Conservation (phyloP, 2,888 invertebrate species). For the Fragum fragum region DNA sequence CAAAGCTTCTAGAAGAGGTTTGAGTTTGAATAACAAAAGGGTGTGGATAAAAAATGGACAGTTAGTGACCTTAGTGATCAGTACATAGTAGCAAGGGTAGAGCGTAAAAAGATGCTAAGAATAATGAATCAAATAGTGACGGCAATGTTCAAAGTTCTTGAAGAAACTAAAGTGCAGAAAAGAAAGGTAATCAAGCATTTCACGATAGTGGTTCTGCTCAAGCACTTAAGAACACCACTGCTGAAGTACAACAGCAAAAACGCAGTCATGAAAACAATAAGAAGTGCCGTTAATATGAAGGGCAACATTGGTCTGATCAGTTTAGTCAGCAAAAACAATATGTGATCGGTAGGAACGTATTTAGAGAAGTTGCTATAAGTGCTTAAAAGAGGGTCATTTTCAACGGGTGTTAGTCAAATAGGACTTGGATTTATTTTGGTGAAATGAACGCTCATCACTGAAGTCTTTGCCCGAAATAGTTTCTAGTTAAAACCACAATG, state of each 20-base stretch:
- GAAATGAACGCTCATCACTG: slow-evolving; percentile 7
- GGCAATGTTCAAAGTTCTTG: background rate
- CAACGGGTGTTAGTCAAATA: background rate
- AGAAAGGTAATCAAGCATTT: background rate
- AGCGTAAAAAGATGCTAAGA: background rate
- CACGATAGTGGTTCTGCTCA: background rate
- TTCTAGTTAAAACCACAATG: slow-evolving; percentile 2
- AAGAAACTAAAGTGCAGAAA: background rate
- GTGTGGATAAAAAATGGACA: slow-evolving; percentile 22
- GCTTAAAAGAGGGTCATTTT: slow-evolving; percentile 25
- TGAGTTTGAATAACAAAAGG: slow-evolving; percentile 15
- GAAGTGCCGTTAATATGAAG: background rate
- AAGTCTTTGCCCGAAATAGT: slow-evolving; percentile 13
- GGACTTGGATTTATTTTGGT: slow-evolving; percentile 20
- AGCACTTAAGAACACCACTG: background rate
- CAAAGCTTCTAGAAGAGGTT: slow-evolving; percentile 15
- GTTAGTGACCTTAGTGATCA: background rate
- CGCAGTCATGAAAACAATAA: background rate
- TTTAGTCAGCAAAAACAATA: background rate
- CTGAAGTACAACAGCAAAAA: background rate
- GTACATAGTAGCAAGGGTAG: background rate
- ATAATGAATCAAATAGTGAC: background rate
- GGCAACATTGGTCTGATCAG: slow-evolving; percentile 4
- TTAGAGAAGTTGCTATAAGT: slow-evolving; percentile 18
- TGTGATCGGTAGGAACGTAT: background rate